Base-by-base conservation (phyloP, 1,140 invertebrate species). In the Araneus ventricosus region DNA sequence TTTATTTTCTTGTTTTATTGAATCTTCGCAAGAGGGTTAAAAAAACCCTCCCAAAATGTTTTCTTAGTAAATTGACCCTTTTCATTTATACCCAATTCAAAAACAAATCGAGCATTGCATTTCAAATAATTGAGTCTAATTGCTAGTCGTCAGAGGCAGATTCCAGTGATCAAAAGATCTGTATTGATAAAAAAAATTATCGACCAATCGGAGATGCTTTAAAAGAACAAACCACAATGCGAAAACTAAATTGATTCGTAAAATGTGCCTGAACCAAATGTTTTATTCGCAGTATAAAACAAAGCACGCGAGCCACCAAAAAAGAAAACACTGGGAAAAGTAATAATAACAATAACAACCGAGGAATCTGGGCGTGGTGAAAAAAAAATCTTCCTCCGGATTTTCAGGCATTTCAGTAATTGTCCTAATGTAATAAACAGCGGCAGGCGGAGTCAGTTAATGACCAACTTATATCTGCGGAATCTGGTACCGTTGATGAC, bases 371-470 rank as follows among this genome's bases (percentile, higher is more conserved):
- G 67, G 52, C 61, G 82, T 34, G 37, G 17, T 79, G 88, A 57
- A 75, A 92, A 92, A 85, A 92, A 92, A 75, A 86, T 52, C 79
- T 30, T 37, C 70, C 20, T 37, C 45, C 61, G 91, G 91, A 93
- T 93, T 93, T 93, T 61, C 63, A 93, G 91, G 91, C 91, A 93
- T 93, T 80, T 37, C 91, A 24, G 91, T 93, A 93, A 93, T 93
- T 93, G 91, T 93, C 84, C 63, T 93, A 93, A 93, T 93, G 91
- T 93, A 93, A 93, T 93, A 93, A 93, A 93, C 91, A 93, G 91
- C 39, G 75, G 85, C 84, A 30, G 91, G 91, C 84, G 91, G 91
- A 37, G 91, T 80, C 80, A 27, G 84, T 80, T 93, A 93, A 93
- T 93, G 91, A 93, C 91, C 91, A 93, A 88, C 85, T 93, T 93